phyloP scores from a whole-genome alignment of 2,113 vertebrate species.

The Cryptoleucopteryx plumbea region DNA sequence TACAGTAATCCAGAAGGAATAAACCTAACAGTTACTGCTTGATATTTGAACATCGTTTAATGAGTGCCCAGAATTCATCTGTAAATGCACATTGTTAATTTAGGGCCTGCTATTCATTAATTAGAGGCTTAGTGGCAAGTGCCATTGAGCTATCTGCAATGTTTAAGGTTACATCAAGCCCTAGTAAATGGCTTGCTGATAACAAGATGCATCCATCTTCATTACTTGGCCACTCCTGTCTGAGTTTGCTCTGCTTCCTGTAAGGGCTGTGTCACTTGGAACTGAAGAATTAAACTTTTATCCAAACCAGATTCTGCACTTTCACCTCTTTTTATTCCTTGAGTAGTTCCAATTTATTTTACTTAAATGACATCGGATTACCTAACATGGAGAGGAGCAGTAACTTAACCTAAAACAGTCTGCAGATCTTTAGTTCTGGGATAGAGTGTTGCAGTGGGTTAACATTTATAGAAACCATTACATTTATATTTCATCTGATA shows the following conservation, averaged over 20 bases:
- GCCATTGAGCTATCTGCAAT: conserved; percentile 90
- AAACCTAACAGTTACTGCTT: conserved; percentile 71
- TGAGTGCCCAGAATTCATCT: conserved; percentile 87
- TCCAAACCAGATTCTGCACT: conserved; percentile 89
- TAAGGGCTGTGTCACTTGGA: conserved; percentile 83
- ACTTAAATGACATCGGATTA: conserved; percentile 82
- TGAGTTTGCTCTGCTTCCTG: conserved; percentile 82
- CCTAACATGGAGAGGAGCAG: conserved; percentile 76
- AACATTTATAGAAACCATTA: conserved; percentile 60
- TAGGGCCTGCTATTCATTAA: conserved; percentile 92
- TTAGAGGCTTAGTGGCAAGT: conserved; percentile 92
- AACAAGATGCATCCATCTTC: conserved; percentile 97
- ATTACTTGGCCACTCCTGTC: conserved; percentile 91
- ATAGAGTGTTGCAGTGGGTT: conserved; percentile 60
- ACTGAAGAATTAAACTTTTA: conserved; percentile 90
- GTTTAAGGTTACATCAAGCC: conserved; percentile 98
- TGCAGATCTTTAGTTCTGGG: conserved; percentile 48
- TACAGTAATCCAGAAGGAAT: conserved; percentile 55
- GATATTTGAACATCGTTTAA: conserved; percentile 83
- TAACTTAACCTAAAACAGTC: conserved; percentile 72
- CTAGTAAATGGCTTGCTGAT: conserved; percentile 94
- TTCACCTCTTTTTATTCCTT: conserved; percentile 88
- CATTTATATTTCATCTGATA: conserved; percentile 73
- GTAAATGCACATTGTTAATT: conserved; percentile 88
- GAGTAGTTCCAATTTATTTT: conserved; percentile 87